Evolutionary conservation across 2,888 invertebrate genomes (phyloP), one percentile per base, ranked within the genome.

Genomic region (Machimus atricapillus): DNA sequence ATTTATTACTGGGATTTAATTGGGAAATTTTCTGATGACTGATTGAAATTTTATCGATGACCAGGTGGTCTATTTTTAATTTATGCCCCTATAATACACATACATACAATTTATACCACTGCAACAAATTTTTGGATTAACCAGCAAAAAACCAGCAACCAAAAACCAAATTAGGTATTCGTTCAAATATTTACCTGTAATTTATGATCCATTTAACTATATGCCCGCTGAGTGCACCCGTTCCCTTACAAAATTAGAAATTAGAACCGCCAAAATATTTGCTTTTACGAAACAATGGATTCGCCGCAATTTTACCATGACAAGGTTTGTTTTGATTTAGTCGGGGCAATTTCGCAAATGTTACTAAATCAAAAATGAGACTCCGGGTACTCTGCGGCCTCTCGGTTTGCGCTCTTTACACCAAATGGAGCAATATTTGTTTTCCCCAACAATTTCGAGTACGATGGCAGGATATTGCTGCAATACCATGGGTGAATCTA

Each of bases 1-100:
- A 58, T 81, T 74, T 87, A 87, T 82, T 52, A 82, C 82, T 52
- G 37, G 82, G 16, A 46, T 76, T 83, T 82, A 87, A 85, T 85
- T 83, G 56, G 77, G 78, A 46, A 58, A 82, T 82, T 82, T 82
- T 87, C 46, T n/a, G 56, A 87, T 58, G 43, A 78, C 66, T 85
- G 78, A 85, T 73, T 66, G 79, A 81, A 79, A 82, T 74, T 81
- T 82, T 74, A 81, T 79, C 46, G 46, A 56, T 66, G 37, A 56
- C 27, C 58, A 82, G 58, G 31, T 66, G 40, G 58, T 3, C 19
- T 12, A 46, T 82, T 82, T 82, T 82, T 82, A 82, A 82, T 82
- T 82, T 82, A 82, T 82, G 40, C 9, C 58, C 23, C 9, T 46
- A 56, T 16, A 0, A n/a, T 31, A 82, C 19, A n/a, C 58, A 40